Percentiles rank a stretch among this genome's conserved stretches.
Evolutionary conservation across 2,888 invertebrate species (phyloP).

Genomic region (Nezara viridula): DNA sequence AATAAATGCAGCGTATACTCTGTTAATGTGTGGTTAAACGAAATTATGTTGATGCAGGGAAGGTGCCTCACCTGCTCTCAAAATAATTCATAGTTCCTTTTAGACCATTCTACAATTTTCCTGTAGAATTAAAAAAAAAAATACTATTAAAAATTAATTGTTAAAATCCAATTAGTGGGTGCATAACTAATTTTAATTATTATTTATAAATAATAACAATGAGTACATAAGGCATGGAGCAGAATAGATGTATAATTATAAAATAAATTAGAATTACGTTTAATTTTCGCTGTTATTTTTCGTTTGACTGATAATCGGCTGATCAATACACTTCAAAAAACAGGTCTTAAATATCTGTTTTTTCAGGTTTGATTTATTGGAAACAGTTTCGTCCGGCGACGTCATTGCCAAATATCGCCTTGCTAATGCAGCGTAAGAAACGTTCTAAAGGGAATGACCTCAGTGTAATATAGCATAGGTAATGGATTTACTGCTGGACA

Average conservation of each 20-base stretch:
- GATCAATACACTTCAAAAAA: no score
- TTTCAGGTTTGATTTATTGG: not conserved
- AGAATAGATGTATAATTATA: no score
- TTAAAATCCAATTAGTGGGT: not conserved
- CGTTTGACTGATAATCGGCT: no score
- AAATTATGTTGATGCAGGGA: not conserved
- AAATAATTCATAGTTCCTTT: not conserved
- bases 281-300: no score
- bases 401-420: not conserved
- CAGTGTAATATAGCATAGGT: constrained; percentile 18
- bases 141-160: not conserved
- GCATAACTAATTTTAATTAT: not conserved
- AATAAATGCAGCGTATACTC: not conserved
- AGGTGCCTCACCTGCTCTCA: not conserved
- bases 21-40: no score
- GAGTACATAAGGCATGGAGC: no score
- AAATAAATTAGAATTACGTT: no score
- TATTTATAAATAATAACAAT: not conserved
- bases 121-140: not conserved
- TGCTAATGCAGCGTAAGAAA: constrained; percentile 10
- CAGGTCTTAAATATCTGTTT: no score
- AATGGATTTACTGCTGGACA: not conserved
- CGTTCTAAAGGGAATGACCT: constrained; percentile 2
- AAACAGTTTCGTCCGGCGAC: not conserved
- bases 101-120: not conserved